phyloP scores from a whole-genome alignment of 2,797 vertebrate species.

The Chloroceryle amazona region DNA sequence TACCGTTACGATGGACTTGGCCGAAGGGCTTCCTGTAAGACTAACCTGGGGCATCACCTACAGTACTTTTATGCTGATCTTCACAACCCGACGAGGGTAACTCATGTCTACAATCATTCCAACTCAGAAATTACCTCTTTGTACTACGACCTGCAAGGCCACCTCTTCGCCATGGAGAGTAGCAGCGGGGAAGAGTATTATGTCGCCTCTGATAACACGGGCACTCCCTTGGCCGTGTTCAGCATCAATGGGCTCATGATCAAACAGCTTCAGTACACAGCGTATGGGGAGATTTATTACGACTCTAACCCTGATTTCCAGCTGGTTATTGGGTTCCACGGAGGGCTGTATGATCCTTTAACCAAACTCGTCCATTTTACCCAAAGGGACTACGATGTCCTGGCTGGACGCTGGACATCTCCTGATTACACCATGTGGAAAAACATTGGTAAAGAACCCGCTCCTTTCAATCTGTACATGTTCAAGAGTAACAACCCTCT shows the following conservation, averaged over 20 bases:
- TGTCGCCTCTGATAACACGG: slow-evolving; percentile 98
- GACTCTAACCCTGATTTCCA: slow-evolving; percentile 99
- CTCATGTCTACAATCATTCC: slow-evolving; percentile 98
- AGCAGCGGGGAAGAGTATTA: slow-evolving; percentile 99
- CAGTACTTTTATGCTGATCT: slow-evolving; percentile 99
- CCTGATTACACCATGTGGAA: slow-evolving; percentile 97
- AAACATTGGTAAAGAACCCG: slow-evolving; percentile 93
- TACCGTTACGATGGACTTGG: slow-evolving; percentile 96
- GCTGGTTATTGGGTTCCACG: slow-evolving; percentile 96
- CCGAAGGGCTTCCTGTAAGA: slow-evolving; percentile 94
- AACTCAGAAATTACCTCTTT: slow-evolving; percentile 97
- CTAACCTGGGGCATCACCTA: slow-evolving; percentile 95
- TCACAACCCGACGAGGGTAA: slow-evolving; percentile 94
- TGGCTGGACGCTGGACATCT: slow-evolving; percentile 97
- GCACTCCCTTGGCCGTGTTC: slow-evolving; percentile 96
- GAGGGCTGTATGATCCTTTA: slow-evolving; percentile 94
- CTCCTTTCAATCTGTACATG: slow-evolving; percentile 98
- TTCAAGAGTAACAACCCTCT: slow-evolving; percentile 99
- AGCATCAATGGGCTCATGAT: slow-evolving; percentile 99
- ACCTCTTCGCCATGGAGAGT: slow-evolving; percentile 99
- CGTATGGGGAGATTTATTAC: slow-evolving; percentile 96
- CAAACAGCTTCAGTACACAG: slow-evolving; percentile 97
- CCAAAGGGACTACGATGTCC: slow-evolving; percentile 96
- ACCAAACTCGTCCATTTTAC: slow-evolving; percentile 99
- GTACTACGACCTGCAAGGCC: slow-evolving; percentile 98